phyloP scores from a whole-genome alignment of 2,113 vertebrate species.

The Argyrosomus japonicus region DNA sequence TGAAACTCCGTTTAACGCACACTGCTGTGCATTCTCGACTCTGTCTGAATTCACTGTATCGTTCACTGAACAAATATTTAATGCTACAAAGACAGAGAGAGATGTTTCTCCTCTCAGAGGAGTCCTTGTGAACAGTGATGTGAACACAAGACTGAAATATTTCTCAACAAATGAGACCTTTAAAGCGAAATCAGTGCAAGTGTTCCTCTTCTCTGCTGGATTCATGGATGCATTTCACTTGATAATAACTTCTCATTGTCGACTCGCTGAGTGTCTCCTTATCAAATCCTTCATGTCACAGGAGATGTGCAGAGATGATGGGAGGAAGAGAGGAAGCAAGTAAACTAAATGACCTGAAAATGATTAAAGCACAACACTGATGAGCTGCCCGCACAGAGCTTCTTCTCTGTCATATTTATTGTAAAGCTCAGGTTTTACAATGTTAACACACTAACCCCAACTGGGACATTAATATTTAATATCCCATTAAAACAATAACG shows the following conservation, averaged over 20 bases:
- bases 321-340: too few relatives aligned
- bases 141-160: slow-evolving; percentile 2
- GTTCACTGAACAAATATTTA: not conserved
- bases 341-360: too few relatives aligned
- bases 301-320: too few relatives aligned
- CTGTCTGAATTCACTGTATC: not conserved
- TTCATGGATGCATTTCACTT: not conserved
- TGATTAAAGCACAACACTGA: too few relatives aligned
- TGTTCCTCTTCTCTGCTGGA: slow-evolving; percentile 22
- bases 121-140: not conserved
- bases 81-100: slow-evolving; percentile 8
- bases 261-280: not conserved
- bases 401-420: too few relatives aligned
- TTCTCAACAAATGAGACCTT: slow-evolving; percentile 26
- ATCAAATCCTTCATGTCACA: not conserved
- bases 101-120: slow-evolving; percentile 22
- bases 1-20: too few relatives aligned
- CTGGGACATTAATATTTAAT: too few relatives aligned
- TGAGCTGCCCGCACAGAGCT: too few relatives aligned
- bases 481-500: too few relatives aligned
- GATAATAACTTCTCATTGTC: too few relatives aligned
- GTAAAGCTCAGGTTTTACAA: too few relatives aligned
- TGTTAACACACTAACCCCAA: too few relatives aligned
- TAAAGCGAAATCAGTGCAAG: slow-evolving; percentile 11
- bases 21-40: not conserved